phyloP scores from a whole-genome alignment of 2,797 vertebrate genomes.

The Synanceia verrucosa region DNA sequence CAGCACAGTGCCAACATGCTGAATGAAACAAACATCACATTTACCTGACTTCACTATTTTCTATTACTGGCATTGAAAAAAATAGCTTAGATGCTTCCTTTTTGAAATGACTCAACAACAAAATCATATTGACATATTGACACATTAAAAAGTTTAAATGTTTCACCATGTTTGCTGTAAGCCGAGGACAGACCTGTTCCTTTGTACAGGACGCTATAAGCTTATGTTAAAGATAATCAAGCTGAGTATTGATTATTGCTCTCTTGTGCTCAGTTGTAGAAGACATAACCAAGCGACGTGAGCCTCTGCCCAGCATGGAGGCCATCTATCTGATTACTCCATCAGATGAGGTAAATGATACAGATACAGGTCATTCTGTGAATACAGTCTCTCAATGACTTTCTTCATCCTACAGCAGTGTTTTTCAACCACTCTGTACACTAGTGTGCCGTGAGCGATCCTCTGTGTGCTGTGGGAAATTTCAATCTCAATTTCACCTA shows the following conservation, averaged over 20 bases:
- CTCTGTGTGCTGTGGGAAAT: too few species aligned
- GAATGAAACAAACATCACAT: background rate
- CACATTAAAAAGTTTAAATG: background rate
- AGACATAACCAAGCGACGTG: slow-evolving; percentile 93
- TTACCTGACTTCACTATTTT: background rate
- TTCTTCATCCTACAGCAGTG: background rate
- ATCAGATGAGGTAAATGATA: slow-evolving; percentile 77
- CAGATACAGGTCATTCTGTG: background rate
- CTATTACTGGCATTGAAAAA: background rate
- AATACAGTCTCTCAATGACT: background rate
- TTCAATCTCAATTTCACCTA: too few species aligned
- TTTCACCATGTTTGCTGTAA: background rate
- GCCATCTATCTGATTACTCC: slow-evolving; percentile 87
- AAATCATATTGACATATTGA: background rate
- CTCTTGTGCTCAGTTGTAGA: slow-evolving; percentile 94
- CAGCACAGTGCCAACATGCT: background rate
- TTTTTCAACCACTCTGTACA: too few species aligned
- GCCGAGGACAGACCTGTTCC: background rate
- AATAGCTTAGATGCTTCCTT: background rate
- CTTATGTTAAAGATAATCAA: background rate
- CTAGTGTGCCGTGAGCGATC: too few species aligned
- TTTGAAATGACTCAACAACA: background rate
- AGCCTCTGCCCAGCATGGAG: slow-evolving; percentile 93
- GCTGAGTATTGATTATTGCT: background rate
- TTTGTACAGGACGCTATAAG: too few species aligned